These are phyloP conservation scores for Rugalucina vietnamica DNA, from an alignment of 2,888 invertebrate species.

Conservation along the genomic window DNA sequence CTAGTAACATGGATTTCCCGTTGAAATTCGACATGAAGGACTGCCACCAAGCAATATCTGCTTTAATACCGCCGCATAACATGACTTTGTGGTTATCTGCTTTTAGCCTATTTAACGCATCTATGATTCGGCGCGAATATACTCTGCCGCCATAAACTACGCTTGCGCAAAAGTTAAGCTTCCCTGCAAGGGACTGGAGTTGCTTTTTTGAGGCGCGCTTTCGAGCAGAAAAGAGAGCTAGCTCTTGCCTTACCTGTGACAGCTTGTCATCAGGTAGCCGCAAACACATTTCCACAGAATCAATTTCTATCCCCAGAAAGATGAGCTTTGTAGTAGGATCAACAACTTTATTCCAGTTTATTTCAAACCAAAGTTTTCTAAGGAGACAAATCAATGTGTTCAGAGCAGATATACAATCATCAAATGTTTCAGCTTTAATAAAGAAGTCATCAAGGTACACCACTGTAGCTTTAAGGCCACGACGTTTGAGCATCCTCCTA, in stretches of 20 bases:
- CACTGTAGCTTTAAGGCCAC: constrained; percentile 16
- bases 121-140: constrained; percentile 13
- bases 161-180: constrained; percentile 29
- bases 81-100: constrained; percentile 7
- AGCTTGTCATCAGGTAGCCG: constrained; percentile 22
- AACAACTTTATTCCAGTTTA: constrained; percentile 38
- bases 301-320: constrained; percentile 35
- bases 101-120: neutral
- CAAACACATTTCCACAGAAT: constrained; percentile 6
- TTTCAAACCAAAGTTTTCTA: constrained; percentile 28
- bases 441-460: constrained; percentile 30
- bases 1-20: constrained; percentile 34
- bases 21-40: constrained; percentile 30
- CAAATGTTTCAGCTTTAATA: constrained; percentile 2
- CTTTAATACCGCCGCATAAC: neutral
- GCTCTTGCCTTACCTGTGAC: neutral
- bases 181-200: constrained; percentile 33
- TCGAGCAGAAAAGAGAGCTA: neutral
- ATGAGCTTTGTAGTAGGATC: constrained; percentile 20
- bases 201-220: constrained; percentile 25
- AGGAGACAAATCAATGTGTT: neutral
- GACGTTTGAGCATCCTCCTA: constrained; percentile 28
- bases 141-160: constrained; percentile 46
- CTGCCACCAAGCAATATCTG: constrained; percentile 34
- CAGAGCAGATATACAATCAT: constrained; percentile 7